phyloP scores from a whole-genome alignment of 2,888 invertebrate species.

The Caenorhabditis sp. region DNA sequence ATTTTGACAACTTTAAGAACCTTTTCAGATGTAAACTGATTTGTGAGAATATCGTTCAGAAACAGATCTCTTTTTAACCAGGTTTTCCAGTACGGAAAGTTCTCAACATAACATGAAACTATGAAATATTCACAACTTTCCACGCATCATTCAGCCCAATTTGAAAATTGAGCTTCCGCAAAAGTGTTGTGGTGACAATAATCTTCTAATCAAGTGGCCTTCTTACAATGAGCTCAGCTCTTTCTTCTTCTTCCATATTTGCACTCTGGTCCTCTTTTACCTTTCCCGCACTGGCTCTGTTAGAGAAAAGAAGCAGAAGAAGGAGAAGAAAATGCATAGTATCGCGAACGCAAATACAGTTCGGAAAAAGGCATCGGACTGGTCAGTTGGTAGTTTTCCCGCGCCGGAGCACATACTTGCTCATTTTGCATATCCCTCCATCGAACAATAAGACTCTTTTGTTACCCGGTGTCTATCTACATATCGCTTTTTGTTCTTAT shows the following conservation, averaged over 20 bases:
- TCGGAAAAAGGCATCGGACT: slow-evolving; percentile 38
- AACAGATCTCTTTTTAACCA: too few relatives aligned
- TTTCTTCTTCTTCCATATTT: slow-evolving; percentile 17
- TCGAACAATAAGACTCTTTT: slow-evolving; percentile 37
- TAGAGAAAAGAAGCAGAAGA: slow-evolving; percentile 17
- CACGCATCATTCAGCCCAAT: neutral
- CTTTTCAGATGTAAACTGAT: too few relatives aligned
- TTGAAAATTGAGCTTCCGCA: too few relatives aligned
- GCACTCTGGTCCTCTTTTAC: slow-evolving; percentile 29
- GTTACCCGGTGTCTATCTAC: slow-evolving; percentile 23
- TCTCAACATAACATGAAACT: too few relatives aligned
- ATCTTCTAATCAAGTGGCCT: slow-evolving; percentile 66
- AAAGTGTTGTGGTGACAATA: slow-evolving; percentile 53
- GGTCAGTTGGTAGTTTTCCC: slow-evolving; percentile 30
- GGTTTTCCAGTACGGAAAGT: too few relatives aligned
- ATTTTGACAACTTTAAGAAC: too few relatives aligned
- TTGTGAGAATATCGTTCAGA: too few relatives aligned
- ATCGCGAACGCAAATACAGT: slow-evolving; percentile 62
- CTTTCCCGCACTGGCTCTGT: slow-evolving; percentile 20
- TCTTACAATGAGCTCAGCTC: slow-evolving; percentile 49
- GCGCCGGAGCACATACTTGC: slow-evolving; percentile 46
- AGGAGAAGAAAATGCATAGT: slow-evolving; percentile 32
- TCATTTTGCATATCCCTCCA: slow-evolving; percentile 54
- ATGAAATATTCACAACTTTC: too few relatives aligned
- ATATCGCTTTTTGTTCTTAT: neutral